Conservation (phyloP, 2,797 vertebrate genomes). For the Chlorospingus semifuscus region DNA sequence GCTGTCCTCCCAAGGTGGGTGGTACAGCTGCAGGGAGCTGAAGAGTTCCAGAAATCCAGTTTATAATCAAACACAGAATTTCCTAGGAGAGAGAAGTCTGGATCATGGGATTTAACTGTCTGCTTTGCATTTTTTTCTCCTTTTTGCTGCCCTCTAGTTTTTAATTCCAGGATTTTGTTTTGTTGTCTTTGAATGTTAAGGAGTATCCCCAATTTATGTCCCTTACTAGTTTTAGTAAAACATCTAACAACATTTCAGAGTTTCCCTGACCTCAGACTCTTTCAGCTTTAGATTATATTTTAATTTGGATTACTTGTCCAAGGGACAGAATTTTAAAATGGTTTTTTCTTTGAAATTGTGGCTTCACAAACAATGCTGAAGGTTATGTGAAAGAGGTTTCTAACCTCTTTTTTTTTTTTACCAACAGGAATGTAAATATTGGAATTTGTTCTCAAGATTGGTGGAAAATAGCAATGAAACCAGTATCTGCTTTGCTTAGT, state of each 20-base stretch:
- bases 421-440: neutral
- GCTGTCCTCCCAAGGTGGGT: neutral
- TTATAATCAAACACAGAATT: neutral
- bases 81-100: neutral
- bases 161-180: neutral
- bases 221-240: neutral
- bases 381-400: neutral
- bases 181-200: neutral
- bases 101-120: neutral
- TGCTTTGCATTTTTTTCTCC: neutral
- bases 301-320: neutral
- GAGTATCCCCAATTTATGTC: neutral
- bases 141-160: constrained; percentile 5
- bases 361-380: neutral
- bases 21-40: neutral
- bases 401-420: neutral
- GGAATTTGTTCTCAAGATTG: neutral
- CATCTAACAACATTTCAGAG: neutral
- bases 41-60: neutral
- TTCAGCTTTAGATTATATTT: neutral
- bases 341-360: neutral
- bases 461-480: neutral
- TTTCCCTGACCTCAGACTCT: neutral
- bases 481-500: neutral
- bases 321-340: neutral